Evolutionary conservation across 2,113 vertebrate genomes (phyloP).

Genomic region (Axis porcinus): DNA sequence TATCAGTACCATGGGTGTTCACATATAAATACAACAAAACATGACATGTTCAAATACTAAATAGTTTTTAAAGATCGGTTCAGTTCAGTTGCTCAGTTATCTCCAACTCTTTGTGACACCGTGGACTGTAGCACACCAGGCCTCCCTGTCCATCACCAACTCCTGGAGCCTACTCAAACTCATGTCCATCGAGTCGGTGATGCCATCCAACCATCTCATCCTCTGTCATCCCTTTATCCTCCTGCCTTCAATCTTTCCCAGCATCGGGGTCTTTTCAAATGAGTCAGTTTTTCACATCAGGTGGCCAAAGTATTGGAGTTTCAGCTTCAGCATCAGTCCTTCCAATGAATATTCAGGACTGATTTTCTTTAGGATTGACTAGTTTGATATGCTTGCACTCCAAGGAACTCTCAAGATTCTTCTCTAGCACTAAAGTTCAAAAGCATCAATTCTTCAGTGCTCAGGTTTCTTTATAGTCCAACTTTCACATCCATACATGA

Average conservation of each 20-base stretch:
- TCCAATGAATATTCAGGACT: neutral
- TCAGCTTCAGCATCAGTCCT: neutral
- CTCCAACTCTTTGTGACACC: rapidly evolving
- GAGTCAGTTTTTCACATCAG: neutral
- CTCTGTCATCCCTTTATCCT: neutral
- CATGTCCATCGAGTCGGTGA: neutral
- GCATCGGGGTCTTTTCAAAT: neutral
- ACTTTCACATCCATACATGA: neutral
- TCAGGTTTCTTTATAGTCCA: neutral
- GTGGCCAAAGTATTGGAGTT: neutral
- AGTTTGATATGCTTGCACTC: neutral
- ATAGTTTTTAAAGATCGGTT: neutral
- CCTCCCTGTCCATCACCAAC: neutral
- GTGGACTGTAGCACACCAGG: rapidly evolving
- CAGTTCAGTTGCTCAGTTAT: neutral
- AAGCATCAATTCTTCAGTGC: neutral
- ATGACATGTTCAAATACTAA: neutral
- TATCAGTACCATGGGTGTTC: neutral
- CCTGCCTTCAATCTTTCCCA: neutral
- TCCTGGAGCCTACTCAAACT: neutral
- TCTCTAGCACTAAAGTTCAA: neutral
- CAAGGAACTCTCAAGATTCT: neutral
- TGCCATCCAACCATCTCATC: neutral
- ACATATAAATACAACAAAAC: neutral
- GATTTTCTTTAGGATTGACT: neutral